A percentile compares a stretch with the other conserved stretches of the same genome.
phyloP scores from a whole-genome alignment of 1,140 invertebrate species.

The Pomacea maculata region DNA sequence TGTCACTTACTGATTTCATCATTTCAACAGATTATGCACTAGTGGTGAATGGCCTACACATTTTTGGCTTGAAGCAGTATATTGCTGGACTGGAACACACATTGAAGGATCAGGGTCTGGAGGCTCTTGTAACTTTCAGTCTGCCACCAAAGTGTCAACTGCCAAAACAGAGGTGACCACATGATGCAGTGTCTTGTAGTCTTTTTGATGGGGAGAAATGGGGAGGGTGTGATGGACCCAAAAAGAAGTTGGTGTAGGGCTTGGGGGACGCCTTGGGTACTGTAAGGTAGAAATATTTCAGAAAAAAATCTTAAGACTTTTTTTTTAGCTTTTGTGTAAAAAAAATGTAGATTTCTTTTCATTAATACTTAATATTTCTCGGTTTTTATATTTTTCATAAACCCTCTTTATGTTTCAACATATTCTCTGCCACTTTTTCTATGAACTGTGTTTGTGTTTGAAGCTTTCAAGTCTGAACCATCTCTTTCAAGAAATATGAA shows the following conservation, averaged over 20 bases:
- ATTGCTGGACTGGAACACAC: conserved; percentile 6
- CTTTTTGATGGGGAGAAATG: background rate
- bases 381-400: no score
- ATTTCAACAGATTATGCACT: conserved; percentile 1
- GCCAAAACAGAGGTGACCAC: conserved; percentile 9
- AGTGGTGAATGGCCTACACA: conserved; percentile 20
- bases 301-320: background rate
- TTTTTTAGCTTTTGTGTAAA: background rate
- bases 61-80: background rate
- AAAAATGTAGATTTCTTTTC: background rate
- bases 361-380: no score
- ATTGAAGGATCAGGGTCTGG: background rate
- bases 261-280: background rate
- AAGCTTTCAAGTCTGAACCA: no score
- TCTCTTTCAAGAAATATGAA: no score
- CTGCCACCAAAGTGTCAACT: conserved; percentile 3
- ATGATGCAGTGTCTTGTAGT: background rate
- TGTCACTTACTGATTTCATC: background rate
- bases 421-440: no score
- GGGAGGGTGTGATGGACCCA: background rate
- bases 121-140: conserved; percentile 2
- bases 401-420: no score
- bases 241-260: background rate
- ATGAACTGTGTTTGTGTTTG: no score
- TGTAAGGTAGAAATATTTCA: background rate